Evolutionary conservation across 2,888 invertebrate species (phyloP), one percentile per base, ranked within the genome.

Genomic region (Emesis russula): DNA sequence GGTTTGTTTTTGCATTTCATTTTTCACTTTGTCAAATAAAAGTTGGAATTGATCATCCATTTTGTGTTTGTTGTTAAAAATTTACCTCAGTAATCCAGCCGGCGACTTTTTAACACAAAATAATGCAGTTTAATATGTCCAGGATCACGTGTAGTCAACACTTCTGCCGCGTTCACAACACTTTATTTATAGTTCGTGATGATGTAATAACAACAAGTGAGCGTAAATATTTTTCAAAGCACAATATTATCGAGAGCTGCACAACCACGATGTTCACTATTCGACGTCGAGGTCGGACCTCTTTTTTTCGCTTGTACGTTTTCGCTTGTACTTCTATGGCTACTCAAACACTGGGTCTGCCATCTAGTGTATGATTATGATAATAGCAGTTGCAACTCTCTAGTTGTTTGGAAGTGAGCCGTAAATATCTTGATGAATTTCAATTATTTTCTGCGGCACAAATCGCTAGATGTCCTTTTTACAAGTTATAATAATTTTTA

Each of bases 1-100:
- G n/a, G 80, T 85, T 18, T 85, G 80, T 44, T 85, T 85, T 71
- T 75, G 74, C 74, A 85, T 74, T 76, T 85, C 80, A 9, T 7
- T 81, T 71, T 81, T 81, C 70, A 81, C 48, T 48, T 81, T 81
- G 41, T 71, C 81, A 81, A 81, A 81, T 44, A 81, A 48, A 31
- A 81, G 15, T 53, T 81, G 33, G 66, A 73, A 73, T 71, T 81
- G 53, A 70, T 25, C 25, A 25, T 25, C 25, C 25, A 25, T 25
- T 25, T 25, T 25, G 25, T 25, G 25, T 25, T 25, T 25, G 25
- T 70, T 36, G n/a, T 9, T 68, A 15, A 68, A 68, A 68, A 68
- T 78, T 78, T 48, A 48, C 48, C 48, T 48, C 3, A 48, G 48
- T 48, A 48, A 48, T 48, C 48, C 48, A 48, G 48, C 48, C 48